Evolutionary conservation across 2,113 vertebrate genomes (phyloP), one percentile per base, ranked within the genome.

Genomic region (Pachypanchax playfairii): DNA sequence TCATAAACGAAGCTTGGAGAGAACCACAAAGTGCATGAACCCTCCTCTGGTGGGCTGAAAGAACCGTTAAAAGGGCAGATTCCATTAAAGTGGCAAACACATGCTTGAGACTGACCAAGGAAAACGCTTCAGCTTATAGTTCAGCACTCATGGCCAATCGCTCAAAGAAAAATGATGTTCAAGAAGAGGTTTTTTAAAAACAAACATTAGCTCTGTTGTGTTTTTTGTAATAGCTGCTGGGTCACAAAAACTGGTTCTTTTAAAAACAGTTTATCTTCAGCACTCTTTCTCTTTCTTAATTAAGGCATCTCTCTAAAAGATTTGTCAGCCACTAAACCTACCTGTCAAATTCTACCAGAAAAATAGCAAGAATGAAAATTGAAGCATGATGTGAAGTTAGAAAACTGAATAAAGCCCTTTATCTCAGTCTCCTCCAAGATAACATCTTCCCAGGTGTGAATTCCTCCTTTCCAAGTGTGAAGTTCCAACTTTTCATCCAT

Each of bases 31-130:
- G 46, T 53, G 65, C 44, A 31, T 20, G 53, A 56, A 73, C 51
- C 31, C 12, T 73, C 22, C 31, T 70, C 57, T 31, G 44, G 48
- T 66, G 66, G 54, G 49, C 56, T 79, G 33, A 69, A 75, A 65
- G 36, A 76, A 70, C 36, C 38, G 65, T 70, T 69, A 62, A 65
- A 80, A 65, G 50, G 58, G 54, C 74, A 58, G 54, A 71, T 59
- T 64, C 51, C 56, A 75, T 73, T 80, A 77, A 28, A 64, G 15
- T 5, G 24, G 14, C 51, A 59, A 70, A 75, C 61, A 26, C 67
- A 20, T 22, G 58, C 31, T 62, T 44, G 24, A 13, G 41, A 70
- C 57, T 67, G 49, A 76, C 54, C 18, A 14, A 35, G 25, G 5
- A 17, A 13, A 65, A n/a, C n/a, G n/a, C n/a, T n/a, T n/a, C 26